Evolutionary conservation across 2,797 vertebrate species (phyloP), one percentile per base, ranked within the genome.

Genomic region (Bradypodion ventrale): DNA sequence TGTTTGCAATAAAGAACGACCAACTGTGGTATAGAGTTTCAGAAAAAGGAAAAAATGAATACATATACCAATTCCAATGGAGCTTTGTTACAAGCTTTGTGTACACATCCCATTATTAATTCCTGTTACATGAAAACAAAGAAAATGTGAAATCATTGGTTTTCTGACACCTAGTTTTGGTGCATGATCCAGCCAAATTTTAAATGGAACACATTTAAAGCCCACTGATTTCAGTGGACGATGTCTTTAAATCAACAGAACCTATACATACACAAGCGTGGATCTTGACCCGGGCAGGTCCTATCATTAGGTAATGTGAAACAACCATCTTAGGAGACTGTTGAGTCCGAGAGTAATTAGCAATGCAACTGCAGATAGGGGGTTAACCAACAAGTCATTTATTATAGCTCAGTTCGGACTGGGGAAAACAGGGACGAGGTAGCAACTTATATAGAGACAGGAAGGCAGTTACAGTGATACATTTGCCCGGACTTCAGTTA

Each of bases 1-100:
- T 78, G 86, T 85, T 87, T 89, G 75, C 1, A 91, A 85, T 62
- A n/a, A 70, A 1, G 75, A 46, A 0, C 4, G 78, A 81, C 29
- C 88, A 29, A 5, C 42, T 73, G 0, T 62, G 10, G 44, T 82
- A 35, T 4, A 65, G 46, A 35, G 12, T 23, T 72, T 46, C 0
- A 5, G 85, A 85, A 37, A 75, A 89, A 90, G 75, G n/a, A 12
- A 27, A 27, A 60, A 83, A 75, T 84, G 4, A 35, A 12, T 60
- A 16, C 23, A 19, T 70, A 42, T 80, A 80, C 60, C 74, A 52
- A 74, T 77, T 35, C 44, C 29, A 68, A 37, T 27, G 25, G 25
- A 29, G 65, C 25, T 65, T 69, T 40, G 65, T 60, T 65, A 49
- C n/a, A 78, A 5, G 52, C 52, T 19, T 25, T 27, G 23, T 42